Evolutionary conservation across 1,140 invertebrate species (phyloP), one percentile per base, ranked within the genome.

Genomic region (Lineus longissimus): DNA sequence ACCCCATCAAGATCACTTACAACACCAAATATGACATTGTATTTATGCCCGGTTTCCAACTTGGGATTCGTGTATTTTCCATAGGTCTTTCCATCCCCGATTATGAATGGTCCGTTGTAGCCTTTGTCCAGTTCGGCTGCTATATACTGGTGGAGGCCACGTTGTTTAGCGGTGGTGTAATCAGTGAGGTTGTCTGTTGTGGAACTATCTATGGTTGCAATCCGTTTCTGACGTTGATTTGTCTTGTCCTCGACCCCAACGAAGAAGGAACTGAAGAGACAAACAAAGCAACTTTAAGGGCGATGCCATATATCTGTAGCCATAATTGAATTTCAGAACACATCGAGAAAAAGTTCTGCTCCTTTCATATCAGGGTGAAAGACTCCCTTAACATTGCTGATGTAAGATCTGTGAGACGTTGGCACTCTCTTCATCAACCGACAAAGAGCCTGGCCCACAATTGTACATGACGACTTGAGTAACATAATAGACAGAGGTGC

Each of bases 1-100:
- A 36, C 47, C 6, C 47, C 47, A 51, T 51, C 25, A 6, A 51
- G 19, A 23, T 19, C 25, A 51, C 47, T 51, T 9, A 51, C 25
- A 51, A 51, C 47, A 51, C 47, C 47, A 27, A 51, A 51, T n/a
- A 51, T 4, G n/a, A 51, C 47, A 51, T 51, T n/a, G n/a, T 23
- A 23, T 6, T n/a, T 27, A 51, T 19, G 19, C 47, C 47, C 47
- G 6, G 47, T 51, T 23, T 51, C 47, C 19, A 51, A 27, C n/a
- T 19, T 19, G 6, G 6, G 19, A n/a, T 51, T 51, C 19, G n/a
- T 23, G 25, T 51, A 51, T 51, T 27, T 27, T 9, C 25, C 25
- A 51, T 51, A 51, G 9, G 47, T 51, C 25, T 51, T 51, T 4
- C 25, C 25, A n/a, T 51, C 47, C n/a, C 47, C 47, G n/a, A 51